Base-by-base conservation (phyloP, 2,797 vertebrate species). In the Adelosebastes latens region DNA sequence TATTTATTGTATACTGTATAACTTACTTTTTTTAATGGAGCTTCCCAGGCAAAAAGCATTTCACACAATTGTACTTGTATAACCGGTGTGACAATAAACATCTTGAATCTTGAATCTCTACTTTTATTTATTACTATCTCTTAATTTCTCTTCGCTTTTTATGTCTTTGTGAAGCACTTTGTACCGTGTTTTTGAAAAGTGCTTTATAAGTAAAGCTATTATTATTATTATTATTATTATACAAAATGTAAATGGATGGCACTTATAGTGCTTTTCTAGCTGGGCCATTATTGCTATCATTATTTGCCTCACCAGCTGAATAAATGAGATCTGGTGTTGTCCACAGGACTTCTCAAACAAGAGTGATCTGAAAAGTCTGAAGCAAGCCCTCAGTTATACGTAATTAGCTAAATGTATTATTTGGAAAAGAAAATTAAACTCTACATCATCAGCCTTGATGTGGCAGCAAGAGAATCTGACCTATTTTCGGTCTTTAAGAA, bases 371-470 rank as follows among this genome's bases (percentile, higher is more conserved):
- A 4, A 8, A 34, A n/a, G 4, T 31, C 27, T 61, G 14, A 25
- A 56, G 14, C 52, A 11, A 31, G 27, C n/a, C 1, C 27, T 53
- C 4, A 71, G 66, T 69, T 18, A 20, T 25, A 20, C 22, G 4
- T 20, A 27, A 36, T 25, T 25, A 52, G 10, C 11, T 66, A 36
- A 69, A 25, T 56, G 1, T 16, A 25, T 36, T 11, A 34, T 70
- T 70, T 69, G 66, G 12, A 55, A 32, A 29, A 68, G 36, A 46
- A 69, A 55, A 55, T 69, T 14, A 32, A 34, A 55, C 8, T 22
- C 8, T 42, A 42, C 13, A 32, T 32, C 25, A 67, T 24, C 29
- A 55, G 49, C 66, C n/a, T 34, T 34, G 49, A 34, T 49, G 42
- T 8, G 11, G 18, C 6, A 39, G 34, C 4, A 42, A 29, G 32